These are phyloP conservation scores for Calephelis perditalis DNA, from an alignment of 2,888 invertebrate genomes.

Conservation along the genomic window DNA sequence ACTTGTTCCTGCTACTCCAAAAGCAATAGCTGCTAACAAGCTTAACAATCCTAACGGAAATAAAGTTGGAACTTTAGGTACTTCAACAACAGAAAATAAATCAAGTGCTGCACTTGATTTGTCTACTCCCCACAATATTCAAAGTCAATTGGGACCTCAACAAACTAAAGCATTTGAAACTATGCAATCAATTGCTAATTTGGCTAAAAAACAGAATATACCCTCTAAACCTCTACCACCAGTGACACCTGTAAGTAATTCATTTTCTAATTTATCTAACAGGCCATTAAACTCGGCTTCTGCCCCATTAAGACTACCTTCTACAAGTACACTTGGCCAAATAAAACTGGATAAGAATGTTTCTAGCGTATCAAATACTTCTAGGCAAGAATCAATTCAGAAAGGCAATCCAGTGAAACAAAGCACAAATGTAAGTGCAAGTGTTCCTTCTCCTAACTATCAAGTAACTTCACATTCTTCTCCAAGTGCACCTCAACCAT, in stretches of 20 bases:
- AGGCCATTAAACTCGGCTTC: slow-evolving; percentile 44
- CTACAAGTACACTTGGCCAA: slow-evolving; percentile 48
- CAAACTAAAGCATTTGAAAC: slow-evolving; percentile 71
- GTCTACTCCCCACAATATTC: slow-evolving; percentile 65
- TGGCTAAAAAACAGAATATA: slow-evolving; percentile 68
- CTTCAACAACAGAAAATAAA: slow-evolving; percentile 45
- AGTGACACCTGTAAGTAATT: slow-evolving; percentile 47
- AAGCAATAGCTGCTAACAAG: slow-evolving; percentile 57
- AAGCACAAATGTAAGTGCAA: slow-evolving; percentile 39
- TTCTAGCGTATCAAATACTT: slow-evolving; percentile 37
- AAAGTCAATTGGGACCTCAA: slow-evolving; percentile 58
- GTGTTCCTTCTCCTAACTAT: slow-evolving; percentile 47
- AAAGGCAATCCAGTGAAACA: slow-evolving; percentile 48
- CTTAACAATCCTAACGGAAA: slow-evolving; percentile 43
- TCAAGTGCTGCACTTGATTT: slow-evolving; percentile 64
- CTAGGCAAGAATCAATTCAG: slow-evolving; percentile 46
- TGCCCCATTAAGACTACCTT: slow-evolving; percentile 55
- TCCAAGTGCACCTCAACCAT: slow-evolving; percentile 49
- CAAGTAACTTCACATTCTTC: slow-evolving; percentile 47
- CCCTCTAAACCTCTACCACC: slow-evolving; percentile 50
- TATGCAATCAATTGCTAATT: slow-evolving; percentile 73
- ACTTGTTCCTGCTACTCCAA: slow-evolving; percentile 62
- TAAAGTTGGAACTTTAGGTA: slow-evolving; percentile 40
- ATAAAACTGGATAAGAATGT: slow-evolving; percentile 54
- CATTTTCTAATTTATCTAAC: slow-evolving; percentile 49